Evolutionary conservation across 2,113 vertebrate genomes (phyloP).

Genomic region (Rafetus swinhoei): DNA sequence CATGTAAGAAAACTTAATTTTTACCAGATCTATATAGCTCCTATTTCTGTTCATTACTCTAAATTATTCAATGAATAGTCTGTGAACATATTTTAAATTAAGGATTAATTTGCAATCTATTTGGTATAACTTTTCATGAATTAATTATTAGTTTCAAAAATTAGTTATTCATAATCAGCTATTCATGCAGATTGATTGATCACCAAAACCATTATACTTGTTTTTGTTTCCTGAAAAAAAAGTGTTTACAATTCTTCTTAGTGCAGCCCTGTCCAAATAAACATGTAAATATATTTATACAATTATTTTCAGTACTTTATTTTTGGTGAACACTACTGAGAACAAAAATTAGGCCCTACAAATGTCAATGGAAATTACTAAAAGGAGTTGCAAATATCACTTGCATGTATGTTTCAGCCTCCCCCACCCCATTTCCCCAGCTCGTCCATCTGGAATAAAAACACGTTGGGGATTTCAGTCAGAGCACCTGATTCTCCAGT

Average conservation of each 20-base stretch:
- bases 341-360: background rate
- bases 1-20: background rate
- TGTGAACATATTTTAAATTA: background rate
- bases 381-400: background rate
- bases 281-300: background rate
- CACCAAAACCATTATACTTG: background rate
- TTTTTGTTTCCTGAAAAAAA: background rate
- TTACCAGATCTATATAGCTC: background rate
- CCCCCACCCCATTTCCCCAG: background rate
- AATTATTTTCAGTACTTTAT: background rate
- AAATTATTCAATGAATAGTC: background rate
- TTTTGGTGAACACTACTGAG: rapidly evolving
- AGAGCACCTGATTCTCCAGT: background rate
- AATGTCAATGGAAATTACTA: background rate
- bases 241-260: background rate
- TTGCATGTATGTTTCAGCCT: rapidly evolving
- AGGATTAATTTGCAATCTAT: background rate
- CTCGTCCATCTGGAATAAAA: background rate
- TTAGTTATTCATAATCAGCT: background rate
- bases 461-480: background rate
- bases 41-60: background rate
- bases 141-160: background rate
- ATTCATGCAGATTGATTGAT: background rate
- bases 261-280: background rate
- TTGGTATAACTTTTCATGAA: background rate